Evolutionary conservation across 2,113 vertebrate genomes (phyloP).

Genomic region (Blennius ocellaris): DNA sequence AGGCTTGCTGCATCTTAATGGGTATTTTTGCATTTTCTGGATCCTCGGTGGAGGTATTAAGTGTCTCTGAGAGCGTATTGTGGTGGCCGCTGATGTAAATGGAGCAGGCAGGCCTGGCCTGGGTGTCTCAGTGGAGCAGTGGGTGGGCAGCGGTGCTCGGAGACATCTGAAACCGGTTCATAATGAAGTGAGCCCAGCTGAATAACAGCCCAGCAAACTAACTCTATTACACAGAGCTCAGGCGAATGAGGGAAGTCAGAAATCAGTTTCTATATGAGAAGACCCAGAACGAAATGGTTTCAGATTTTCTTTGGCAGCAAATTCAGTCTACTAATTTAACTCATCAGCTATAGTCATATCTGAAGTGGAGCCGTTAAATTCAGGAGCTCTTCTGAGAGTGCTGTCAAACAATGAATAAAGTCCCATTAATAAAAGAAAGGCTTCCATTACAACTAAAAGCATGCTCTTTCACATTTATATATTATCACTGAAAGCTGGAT

Average conservation of each 20-base stretch:
- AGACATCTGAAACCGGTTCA: constrained; percentile 44
- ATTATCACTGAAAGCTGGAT: constrained; percentile 7
- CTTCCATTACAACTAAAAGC: constrained; percentile 7
- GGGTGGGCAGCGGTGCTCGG: constrained; percentile 40
- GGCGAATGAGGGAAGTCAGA: constrained; percentile 9
- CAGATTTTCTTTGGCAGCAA: not conserved
- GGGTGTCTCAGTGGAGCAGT: constrained; percentile 34
- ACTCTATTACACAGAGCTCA: constrained; percentile 23
- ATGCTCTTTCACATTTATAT: constrained; percentile 1
- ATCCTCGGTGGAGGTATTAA: constrained; percentile 36
- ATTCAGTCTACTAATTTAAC: too few species aligned
- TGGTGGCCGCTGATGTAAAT: constrained; percentile 45
- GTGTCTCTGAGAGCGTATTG: constrained; percentile 19
- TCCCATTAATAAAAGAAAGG: not conserved
- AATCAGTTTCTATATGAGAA: not conserved
- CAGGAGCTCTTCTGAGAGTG: too few species aligned
- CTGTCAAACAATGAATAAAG: not conserved
- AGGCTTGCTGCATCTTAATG: constrained; percentile 49
- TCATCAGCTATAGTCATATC: too few species aligned
- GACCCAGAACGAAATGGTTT: not conserved
- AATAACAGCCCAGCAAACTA: constrained; percentile 53
- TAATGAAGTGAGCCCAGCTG: constrained; percentile 58
- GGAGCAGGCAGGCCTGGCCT: constrained; percentile 41
- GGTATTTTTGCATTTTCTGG: constrained; percentile 37
- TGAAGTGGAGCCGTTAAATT: too few species aligned